Evolutionary conservation across 2,113 vertebrate genomes (phyloP), one percentile per base, ranked within the genome.

Genomic region (Eulemur macaco): DNA sequence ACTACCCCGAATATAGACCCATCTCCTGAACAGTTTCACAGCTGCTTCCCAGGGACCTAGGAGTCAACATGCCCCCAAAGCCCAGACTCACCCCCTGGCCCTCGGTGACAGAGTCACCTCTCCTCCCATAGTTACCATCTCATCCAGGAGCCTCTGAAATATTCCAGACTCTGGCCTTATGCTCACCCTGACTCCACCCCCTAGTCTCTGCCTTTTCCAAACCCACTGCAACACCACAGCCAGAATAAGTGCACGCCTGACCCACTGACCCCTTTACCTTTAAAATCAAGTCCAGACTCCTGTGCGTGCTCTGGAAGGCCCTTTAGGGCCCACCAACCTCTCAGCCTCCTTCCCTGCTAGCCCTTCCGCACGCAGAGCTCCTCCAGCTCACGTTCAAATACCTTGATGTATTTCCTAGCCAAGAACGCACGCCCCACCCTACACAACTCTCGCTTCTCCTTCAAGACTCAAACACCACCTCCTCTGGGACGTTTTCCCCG

Each of bases 201-300:
- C 45, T 8, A 5, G n/a, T 31, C 4, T 5, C 20, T 12, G 25
- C 25, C 80, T 80, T 56, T 31, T 42, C 69, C 85, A 86, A 78
- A 68, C 50, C n/a, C 42, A 27, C 31, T 4, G 54, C 25, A 60
- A 47, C 8, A 25, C 27, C 71, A 21, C 29, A 42, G 56, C 29
- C 56, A 23, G 71, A 71, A 42, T 15, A 47, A 52, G 52, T 0
- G 0, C 1, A 0, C 17, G 10, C 37, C 42, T 15, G 5, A 18
- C 54, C 71, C 45, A 47, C 56, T 14, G 66, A 58, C 27, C 34
- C 4, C 20, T 39, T 39, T 25, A 34, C 66, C 50, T 68, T 45
- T 21, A 42, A 71, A 76, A 20, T 78, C 56, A 25, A 69, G 15
- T 14, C 69, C 76, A 47, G 42, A 42, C 63, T 54, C 85, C 23